phyloP scores from a whole-genome alignment of 2,888 invertebrate genomes.

The Drosophila diplacantha region DNA sequence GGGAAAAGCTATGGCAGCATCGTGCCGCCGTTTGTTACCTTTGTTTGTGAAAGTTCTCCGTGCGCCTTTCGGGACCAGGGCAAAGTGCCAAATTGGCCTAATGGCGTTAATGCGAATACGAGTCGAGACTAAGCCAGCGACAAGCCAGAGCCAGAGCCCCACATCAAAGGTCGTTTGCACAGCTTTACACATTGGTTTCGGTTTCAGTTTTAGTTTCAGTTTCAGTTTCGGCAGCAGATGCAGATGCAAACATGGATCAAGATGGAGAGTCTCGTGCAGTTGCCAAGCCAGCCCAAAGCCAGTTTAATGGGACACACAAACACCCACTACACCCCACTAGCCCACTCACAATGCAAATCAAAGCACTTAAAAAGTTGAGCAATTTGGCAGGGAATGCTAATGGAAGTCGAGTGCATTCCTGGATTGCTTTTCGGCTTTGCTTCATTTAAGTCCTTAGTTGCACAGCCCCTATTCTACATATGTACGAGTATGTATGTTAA shows the following conservation, averaged over 20 bases:
- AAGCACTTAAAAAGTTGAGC: conserved; percentile 50
- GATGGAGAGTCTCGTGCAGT: conserved; percentile 46
- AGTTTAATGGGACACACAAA: conserved; percentile 18
- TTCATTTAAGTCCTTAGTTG: conserved; percentile 14
- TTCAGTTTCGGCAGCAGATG: conserved; percentile 40
- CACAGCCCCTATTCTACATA: background rate
- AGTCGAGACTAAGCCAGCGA: conserved; percentile 56
- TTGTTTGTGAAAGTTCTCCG: conserved; percentile 52
- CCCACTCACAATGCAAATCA: conserved; percentile 49
- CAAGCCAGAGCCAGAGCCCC: conserved; percentile 34
- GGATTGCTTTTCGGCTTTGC: conserved; percentile 7
- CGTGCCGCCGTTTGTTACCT: conserved; percentile 56
- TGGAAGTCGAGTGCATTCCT: conserved; percentile 24
- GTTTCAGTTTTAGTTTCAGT: conserved; percentile 12
- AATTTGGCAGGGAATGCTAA: conserved; percentile 47
- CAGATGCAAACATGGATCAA: conserved; percentile 34
- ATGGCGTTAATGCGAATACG: conserved; percentile 74
- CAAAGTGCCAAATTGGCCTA: conserved; percentile 71
- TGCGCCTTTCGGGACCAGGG: conserved; percentile 48
- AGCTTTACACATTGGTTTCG: conserved; percentile 21
- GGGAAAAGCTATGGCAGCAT: conserved; percentile 8
- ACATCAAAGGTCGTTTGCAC: conserved; percentile 38
- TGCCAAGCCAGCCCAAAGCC: conserved; percentile 42
- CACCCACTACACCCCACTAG: background rate
- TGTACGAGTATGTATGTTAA: too few relatives aligned